Conservation (phyloP, 2,888 invertebrate species). For the Caenorhabditis zanzibari region DNA sequence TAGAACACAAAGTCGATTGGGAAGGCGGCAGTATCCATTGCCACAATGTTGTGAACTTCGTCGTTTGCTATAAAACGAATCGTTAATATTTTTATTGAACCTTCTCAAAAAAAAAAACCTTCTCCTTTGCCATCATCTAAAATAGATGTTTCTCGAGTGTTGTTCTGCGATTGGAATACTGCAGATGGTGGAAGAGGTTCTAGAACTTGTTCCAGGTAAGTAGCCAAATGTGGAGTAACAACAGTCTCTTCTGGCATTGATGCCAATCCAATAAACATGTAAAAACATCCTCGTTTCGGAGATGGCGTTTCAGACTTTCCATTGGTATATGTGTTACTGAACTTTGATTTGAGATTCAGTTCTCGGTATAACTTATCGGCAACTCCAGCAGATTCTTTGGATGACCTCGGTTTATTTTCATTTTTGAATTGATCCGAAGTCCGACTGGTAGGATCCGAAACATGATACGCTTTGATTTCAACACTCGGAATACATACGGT, state of each 20-base stretch:
- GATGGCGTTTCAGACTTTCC: neutral
- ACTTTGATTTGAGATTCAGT: constrained; percentile 38
- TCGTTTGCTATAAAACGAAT: constrained; percentile 27
- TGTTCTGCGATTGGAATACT: constrained; percentile 49
- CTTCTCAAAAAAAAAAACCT: neutral
- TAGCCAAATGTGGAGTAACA: constrained; percentile 95
- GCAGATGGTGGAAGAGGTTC: constrained; percentile 72
- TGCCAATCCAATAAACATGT: constrained; percentile 96
- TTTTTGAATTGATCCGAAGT: constrained; percentile 23
- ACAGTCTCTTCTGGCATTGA: constrained; percentile 98
- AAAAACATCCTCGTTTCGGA: constrained; percentile 90
- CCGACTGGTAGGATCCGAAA: constrained; percentile 70
- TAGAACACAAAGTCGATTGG: constrained; percentile 99
- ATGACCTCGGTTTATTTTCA: constrained; percentile 37
- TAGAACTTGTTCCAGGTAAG: constrained; percentile 91
- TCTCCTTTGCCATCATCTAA: constrained; percentile 51
- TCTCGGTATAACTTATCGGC: constrained; percentile 48
- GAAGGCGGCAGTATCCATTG: constrained; percentile 87
- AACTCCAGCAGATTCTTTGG: constrained; percentile 35
- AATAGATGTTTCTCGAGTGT: constrained; percentile 40
- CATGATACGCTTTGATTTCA: constrained; percentile 89
- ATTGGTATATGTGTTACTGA: neutral
- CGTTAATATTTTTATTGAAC: too few relatives aligned
- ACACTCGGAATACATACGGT: constrained; percentile 84
- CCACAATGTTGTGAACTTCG: constrained; percentile 73